Conservation (phyloP, 2,888 invertebrate species). For the Hyposoter didymator region DNA sequence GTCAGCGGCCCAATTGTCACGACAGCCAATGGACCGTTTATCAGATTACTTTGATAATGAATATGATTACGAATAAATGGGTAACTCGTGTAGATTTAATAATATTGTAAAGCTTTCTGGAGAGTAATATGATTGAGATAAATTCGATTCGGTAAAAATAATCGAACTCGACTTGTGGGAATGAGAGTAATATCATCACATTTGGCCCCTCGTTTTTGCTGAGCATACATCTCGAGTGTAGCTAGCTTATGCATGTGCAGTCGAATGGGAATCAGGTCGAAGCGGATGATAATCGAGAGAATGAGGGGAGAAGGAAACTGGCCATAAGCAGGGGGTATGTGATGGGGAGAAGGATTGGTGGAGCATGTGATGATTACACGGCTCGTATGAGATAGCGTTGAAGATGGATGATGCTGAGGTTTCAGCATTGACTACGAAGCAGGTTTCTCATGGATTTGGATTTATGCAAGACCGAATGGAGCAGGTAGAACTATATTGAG, state of each 20-base stretch:
- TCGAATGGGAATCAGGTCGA: conserved; percentile 65
- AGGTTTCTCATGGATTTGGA: conserved; percentile 60
- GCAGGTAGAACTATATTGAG: background rate
- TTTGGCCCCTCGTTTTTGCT: background rate
- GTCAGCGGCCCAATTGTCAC: conserved; percentile 17
- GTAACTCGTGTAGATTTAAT: background rate
- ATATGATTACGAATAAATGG: background rate
- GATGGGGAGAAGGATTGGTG: conserved; percentile 6
- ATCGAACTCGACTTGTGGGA: background rate
- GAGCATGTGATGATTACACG: conserved; percentile 49
- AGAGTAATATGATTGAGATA: background rate
- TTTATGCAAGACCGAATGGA: conserved; percentile 23
- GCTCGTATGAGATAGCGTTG: conserved; percentile 55
- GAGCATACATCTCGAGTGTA: background rate
- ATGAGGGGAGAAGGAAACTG: background rate
- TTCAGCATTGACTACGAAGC: conserved; percentile 56
- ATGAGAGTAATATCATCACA: background rate
- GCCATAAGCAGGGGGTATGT: background rate
- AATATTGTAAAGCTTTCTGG: background rate
- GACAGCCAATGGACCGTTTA: conserved; percentile 6
- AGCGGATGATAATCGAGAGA: conserved; percentile 54
- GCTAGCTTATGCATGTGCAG: background rate
- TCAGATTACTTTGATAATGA: background rate
- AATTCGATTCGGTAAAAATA: background rate
- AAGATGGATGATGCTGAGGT: conserved; percentile 55